Base-by-base conservation (phyloP, 35 echinoderm and acorn worm species). In the Strongylocentrotus purpuratus region DNA sequence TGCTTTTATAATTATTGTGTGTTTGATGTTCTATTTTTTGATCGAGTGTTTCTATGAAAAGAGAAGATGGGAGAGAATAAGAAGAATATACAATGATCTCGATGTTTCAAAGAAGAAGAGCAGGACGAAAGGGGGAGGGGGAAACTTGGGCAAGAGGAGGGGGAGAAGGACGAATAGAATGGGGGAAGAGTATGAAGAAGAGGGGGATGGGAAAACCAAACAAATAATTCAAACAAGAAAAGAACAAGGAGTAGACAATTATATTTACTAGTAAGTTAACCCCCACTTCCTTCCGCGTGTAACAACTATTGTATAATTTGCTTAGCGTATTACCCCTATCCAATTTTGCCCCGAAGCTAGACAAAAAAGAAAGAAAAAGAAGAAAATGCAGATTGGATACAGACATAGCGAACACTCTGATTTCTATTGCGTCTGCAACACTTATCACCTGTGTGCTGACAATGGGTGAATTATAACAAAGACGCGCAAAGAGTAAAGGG, bases 291-390 rank as follows among this genome's bases (percentile, higher is more conserved):
- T 33, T 22, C 65, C 31, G 32, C 87, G 33, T 41, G 12, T 46
- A 89, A 89, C 32, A 89, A 89, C 33, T 58, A 46, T 7, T 93
- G 91, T 93, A 58, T 93, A 58, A 93, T 93, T 93, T 93, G n/a
- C 48, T 93, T 93, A 50, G 46, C 18, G 46, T 48, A 93, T 93
- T 93, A 93, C n/a, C 18, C 28, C 65, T 32, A 46, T 47, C 91
- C 18, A 46, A 93, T 33, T 46, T 93, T 89, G 32, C 47, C 41
- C 17, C 15, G 10, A 93, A 93, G 46, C 31, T 47, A 46, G n/a
- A n/a, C n/a, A 41, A 41, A 41, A 41, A 41, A 41, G 3, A 41
- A 3, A 41, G 3, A 41, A 41, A 41, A 41, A 41, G 3, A 41
- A 41, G 3, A 41, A 3, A 41, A 13, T 33, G 6, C 10, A 31